Evolutionary conservation across 2,113 vertebrate genomes (phyloP).

Genomic region (Leptobrachium ailaonicum): DNA sequence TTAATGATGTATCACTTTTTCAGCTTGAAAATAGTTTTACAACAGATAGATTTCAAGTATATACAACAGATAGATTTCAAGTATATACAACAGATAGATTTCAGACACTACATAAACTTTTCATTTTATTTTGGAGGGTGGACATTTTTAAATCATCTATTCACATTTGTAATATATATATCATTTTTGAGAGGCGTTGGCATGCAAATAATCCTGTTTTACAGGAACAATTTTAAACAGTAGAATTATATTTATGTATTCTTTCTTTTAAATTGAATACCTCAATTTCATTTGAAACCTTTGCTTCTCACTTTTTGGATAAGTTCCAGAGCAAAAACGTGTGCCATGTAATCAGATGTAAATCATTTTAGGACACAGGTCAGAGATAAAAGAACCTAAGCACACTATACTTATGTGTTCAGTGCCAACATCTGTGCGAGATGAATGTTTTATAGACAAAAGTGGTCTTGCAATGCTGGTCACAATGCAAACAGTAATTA

Average conservation of each 20-base stretch:
- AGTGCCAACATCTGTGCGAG: slow-evolving; percentile 41
- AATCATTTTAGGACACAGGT: slow-evolving; percentile 13
- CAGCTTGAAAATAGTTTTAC: too few species aligned
- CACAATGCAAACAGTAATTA: slow-evolving; percentile 51
- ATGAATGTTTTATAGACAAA: slow-evolving; percentile 50
- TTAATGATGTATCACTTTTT: too few species aligned
- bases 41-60: too few species aligned
- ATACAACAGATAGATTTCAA: too few species aligned
- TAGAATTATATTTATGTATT: background rate
- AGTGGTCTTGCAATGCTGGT: slow-evolving; percentile 44
- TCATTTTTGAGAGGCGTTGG: too few species aligned
- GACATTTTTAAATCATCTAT: too few species aligned
- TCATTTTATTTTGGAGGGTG: too few species aligned
- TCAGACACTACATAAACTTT: too few species aligned
- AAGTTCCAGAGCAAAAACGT: background rate
- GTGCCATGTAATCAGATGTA: slow-evolving; percentile 13
- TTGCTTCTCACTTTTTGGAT: background rate
- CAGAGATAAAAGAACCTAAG: slow-evolving; percentile 7
- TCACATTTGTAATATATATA: too few species aligned
- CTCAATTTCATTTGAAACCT: background rate
- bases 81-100: too few species aligned
- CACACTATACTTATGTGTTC: slow-evolving; percentile 29
- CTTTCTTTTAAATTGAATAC: background rate
- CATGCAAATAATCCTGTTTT: too few species aligned
- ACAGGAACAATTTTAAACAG: too few species aligned